Evolutionary conservation across 2,888 invertebrate genomes (phyloP), one percentile per base, ranked within the genome.

Genomic region (Leucoptera coffeella): DNA sequence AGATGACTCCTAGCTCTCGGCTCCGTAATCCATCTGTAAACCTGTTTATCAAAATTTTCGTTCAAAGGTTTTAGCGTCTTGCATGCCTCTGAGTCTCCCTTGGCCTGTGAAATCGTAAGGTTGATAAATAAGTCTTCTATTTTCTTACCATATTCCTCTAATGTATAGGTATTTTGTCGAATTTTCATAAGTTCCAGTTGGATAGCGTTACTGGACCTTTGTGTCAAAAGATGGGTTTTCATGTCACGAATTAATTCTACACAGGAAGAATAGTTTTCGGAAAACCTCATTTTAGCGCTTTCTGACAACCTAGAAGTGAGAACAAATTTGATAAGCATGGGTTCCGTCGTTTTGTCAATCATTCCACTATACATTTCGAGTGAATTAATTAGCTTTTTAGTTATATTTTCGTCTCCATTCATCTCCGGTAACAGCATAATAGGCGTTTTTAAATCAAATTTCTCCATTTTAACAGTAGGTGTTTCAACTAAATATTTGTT

Each of bases 41-140:
- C n/a, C 13, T 11, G 15, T 26, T 20, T 12, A 20, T 26, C 4
- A 4, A 12, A 7, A 19, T 26, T 26, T 19, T 26, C 26, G 20
- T 26, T 26, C 3, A 26, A 7, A 10, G 26, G 26, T 11, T 10
- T 5, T 11, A 26, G 19, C 15, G 13, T 17, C 4, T 26, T 10
- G 12, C 19, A 26, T 19, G 4, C 4, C 5, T 8, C n/a, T 8
- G 12, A 4, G 5, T 26, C 19, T 4, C 12, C 17, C 5, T 26
- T n/a, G 4, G 26, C 26, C 13, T 26, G 26, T 8, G 17, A 26
- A 19, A 26, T 26, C 4, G 20, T 26, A 4, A 26, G 12, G 12
- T 26, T 14, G 4, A 26, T 21, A 26, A 26, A 26, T 5, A 26
- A 5, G 9, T 26, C 20, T 10, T 10, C 4, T 10, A 26, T 19